These are phyloP conservation scores for Argopecten irradians DNA, from an alignment of 1,140 invertebrate species.

Conservation along the genomic window DNA sequence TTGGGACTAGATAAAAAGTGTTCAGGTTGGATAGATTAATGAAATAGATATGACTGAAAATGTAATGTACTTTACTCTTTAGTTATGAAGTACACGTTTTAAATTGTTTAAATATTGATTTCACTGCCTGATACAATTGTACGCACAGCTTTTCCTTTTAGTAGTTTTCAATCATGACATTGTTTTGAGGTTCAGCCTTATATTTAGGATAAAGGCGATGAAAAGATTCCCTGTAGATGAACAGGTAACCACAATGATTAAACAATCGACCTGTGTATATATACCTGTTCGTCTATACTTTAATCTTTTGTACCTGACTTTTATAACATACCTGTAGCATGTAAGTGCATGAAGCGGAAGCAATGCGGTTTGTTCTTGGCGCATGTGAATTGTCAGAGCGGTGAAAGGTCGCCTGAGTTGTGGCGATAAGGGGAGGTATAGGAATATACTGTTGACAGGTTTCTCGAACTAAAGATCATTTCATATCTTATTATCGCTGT, in stretches of 20 bases:
- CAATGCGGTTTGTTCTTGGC: background rate
- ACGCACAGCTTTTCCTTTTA: too few species aligned
- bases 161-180: too few species aligned
- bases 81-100: too few species aligned
- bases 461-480: background rate
- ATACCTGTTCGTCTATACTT: background rate
- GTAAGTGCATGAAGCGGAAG: background rate
- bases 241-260: background rate
- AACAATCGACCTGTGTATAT: background rate
- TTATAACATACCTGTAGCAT: background rate
- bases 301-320: background rate
- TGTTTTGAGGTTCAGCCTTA: too few species aligned
- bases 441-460: background rate
- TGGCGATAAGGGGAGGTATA: background rate
- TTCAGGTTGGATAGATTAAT: too few species aligned
- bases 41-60: too few species aligned
- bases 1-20: too few species aligned
- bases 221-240: background rate
- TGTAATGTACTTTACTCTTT: too few species aligned
- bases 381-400: background rate
- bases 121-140: too few species aligned
- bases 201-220: too few species aligned
- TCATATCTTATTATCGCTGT: background rate
- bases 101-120: too few species aligned
- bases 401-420: background rate